phyloP scores from a whole-genome alignment of 2,113 vertebrate species.

The Gavialis gangeticus region DNA sequence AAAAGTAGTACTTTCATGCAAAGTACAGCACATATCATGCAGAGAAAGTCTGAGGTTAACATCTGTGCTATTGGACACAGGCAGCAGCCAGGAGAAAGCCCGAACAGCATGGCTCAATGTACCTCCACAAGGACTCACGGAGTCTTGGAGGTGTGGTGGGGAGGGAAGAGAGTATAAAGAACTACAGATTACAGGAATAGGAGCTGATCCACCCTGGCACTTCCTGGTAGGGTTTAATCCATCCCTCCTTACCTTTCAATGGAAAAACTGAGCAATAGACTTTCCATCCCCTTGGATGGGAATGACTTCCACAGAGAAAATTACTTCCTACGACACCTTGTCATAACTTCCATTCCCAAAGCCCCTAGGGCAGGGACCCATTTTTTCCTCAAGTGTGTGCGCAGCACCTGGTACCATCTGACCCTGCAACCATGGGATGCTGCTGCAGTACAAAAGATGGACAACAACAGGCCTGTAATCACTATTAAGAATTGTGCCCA shows the following conservation, averaged over 20 bases:
- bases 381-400: neutral
- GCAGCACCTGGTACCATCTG: no score
- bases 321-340: neutral
- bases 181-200: rapidly evolving
- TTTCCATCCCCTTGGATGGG: neutral
- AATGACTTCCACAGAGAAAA: neutral
- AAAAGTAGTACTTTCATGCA: neutral
- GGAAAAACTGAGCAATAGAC: neutral
- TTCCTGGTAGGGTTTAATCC: neutral
- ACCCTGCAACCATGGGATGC: neutral
- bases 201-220: neutral
- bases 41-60: neutral
- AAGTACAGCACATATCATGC: rapidly evolving
- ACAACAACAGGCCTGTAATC: neutral
- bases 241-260: neutral
- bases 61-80: neutral
- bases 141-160: neutral
- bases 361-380: neutral
- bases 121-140: neutral
- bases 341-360: neutral
- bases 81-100: neutral
- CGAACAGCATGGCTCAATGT: neutral
- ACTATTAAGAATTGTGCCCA: neutral
- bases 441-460: neutral
- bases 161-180: neutral